These are phyloP conservation scores for Leptinotarsa undecemlineata DNA, from an alignment of 1,140 invertebrate genomes.

Conservation along the genomic window DNA sequence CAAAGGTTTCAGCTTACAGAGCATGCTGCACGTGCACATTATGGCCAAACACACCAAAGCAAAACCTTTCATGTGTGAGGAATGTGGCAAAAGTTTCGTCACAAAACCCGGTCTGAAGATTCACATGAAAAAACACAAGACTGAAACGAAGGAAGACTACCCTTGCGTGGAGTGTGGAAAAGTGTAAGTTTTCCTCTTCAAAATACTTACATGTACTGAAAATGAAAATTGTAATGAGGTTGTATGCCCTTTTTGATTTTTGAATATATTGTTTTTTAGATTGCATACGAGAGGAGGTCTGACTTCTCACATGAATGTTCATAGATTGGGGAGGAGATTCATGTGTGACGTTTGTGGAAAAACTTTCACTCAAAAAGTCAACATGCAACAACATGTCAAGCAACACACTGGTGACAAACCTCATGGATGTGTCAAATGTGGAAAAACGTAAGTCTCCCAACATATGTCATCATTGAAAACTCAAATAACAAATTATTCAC, in stretches of 20 bases:
- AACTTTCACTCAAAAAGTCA: conserved; percentile 37
- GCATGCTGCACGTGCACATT: conserved; percentile 50
- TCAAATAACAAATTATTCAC: no score
- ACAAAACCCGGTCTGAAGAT: conserved; percentile 52
- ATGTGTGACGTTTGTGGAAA: conserved; percentile 47
- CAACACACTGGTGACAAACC: conserved; percentile 73
- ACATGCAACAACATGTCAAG: conserved; percentile 61
- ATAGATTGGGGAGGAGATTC: conserved; percentile 34
- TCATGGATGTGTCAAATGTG: conserved; percentile 69
- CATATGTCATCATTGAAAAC: no score
- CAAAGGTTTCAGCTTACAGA: conserved; percentile 52
- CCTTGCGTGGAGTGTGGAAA: conserved; percentile 60
- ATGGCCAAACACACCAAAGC: conserved; percentile 52
- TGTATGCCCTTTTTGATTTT: not conserved
- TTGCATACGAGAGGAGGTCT: conserved; percentile 58
- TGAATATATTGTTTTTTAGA: conserved; percentile 42
- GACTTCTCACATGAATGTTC: conserved; percentile 56
- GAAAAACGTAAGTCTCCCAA: conserved; percentile 54
- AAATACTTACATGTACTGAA: not conserved
- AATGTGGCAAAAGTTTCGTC: conserved; percentile 53
- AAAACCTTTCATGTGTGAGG: conserved; percentile 52
- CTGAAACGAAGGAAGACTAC: conserved; percentile 53
- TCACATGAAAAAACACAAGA: conserved; percentile 53
- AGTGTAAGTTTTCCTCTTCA: conserved; percentile 52
- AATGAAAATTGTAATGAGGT: not conserved